Evolutionary conservation across 2,797 vertebrate genomes (phyloP), one percentile per base, ranked within the genome.

Genomic region (Halcyon smyrnensis): DNA sequence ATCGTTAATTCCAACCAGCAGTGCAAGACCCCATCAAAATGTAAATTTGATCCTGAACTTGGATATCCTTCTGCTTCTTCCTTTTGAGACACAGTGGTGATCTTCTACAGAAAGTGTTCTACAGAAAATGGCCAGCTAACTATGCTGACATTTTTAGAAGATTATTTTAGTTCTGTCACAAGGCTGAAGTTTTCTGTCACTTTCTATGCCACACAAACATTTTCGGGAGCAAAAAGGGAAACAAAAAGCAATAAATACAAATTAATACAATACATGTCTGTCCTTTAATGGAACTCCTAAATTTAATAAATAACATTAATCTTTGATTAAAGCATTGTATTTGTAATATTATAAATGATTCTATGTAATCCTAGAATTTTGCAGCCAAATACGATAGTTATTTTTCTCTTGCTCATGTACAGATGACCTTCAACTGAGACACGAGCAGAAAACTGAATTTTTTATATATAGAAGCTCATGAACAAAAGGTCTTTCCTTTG

Each of bases 371-470:
- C 13, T 74, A 90, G n/a, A 21, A 84, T 79, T 95, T 90, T 91
- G 16, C 46, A 79, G 17, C 10, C 28, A 76, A 30, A 5, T 57
- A 32, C 19, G 8, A 28, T 20, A 74, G 36, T 21, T 87, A 25
- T 74, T 85, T 84, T 95, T 54, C 48, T 78, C 79, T 71, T 67
- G 27, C 30, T 88, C 20, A 8, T 80, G n/a, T 77, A 80, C 71
- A 62, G 64, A 59, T 95, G 95, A 96, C 95, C 95, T 97, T 97
- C 93, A 94, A 45, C 77, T 60, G 83, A 90, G 83, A 92, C 74
- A 84, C 36, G 85, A 90, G 75, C 57, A 92, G 74, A 96, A 97
- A 95, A 84, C 77, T 90, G 86, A 89, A 7, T 90, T 89, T 96
- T 95, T 91, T 43, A 67, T 95, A 91, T 87, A 84, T n/a, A 77